Base-by-base conservation (phyloP, 2,888 invertebrate species). In the Anorthoa munda region DNA sequence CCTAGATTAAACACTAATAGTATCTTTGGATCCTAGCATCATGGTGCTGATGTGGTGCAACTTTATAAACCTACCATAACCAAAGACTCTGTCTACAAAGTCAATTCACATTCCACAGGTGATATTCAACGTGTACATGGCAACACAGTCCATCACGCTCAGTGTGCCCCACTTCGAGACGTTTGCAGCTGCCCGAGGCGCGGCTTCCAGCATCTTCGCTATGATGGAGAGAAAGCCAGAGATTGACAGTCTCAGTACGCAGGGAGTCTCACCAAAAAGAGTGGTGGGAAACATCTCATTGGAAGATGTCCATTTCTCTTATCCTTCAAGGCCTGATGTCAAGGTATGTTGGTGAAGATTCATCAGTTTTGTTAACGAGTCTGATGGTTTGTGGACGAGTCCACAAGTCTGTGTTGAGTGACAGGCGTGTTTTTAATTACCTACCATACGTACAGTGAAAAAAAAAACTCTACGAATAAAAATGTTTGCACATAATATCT, bases 311-410 rank as follows among this genome's bases (percentile, higher is more conserved):
- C 95, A 97, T 84, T 99, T 99, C 89, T 96, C 97, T 66, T 99
- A 99, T 92, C 99, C 99, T 0, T 97, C 98, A 0, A 93, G 99
- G 64, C 97, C 97, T 18, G 97, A 98, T 83, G 97, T 98, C 0
- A 96, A 97, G 94, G 97, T 83, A 78, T 4, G 58, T 45, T 50
- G 48, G 15, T 26, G n/a, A 67, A 45, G 9, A 39, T 39, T 39
- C 39, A 39, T 9, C 7, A 9, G 39, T 39, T 39, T 1, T 0
- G 39, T 39, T 39, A 39, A 39, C 39, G 39, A 39, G 39, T 39
- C 39, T 39, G 9, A 1, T 39, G 39, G 39, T 7, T 39, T 39
- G 39, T 31, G 31, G 31, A 31, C 7, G 31, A 46, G 2, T 58
- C 4, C 18, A 0, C 1, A n/a, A 18, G n/a, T 66, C 17, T 31